Evolutionary conservation across 1,140 invertebrate species (phyloP), one percentile per base, ranked within the genome.

Genomic region (Drosophila trapezifrons): DNA sequence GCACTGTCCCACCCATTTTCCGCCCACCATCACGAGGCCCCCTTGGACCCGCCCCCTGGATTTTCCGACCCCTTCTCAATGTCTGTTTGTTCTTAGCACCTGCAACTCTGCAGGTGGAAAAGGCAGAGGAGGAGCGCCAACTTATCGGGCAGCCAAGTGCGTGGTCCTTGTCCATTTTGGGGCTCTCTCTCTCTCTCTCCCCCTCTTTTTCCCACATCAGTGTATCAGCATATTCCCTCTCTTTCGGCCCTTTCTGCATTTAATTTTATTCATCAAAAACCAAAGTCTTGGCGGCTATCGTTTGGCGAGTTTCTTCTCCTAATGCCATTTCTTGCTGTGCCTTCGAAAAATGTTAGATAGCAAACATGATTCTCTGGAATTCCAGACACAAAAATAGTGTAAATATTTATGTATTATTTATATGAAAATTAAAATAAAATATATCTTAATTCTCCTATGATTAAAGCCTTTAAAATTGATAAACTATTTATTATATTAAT

Each of bases 221-320:
- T 7, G 1, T 64, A 17, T 51, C 0, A 22, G 2, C 4, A 35
- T 20, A n/a, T 59, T 5, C 13, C 20, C 17, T 20, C 13, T 2
- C 6, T 20, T 32, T 12, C 25, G 32, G 25, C 1, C 17, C 4
- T 27, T 74, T 77, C 59, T 83, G 79, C 79, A 73, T 70, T 76
- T 80, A 70, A 80, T 84, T 84, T 77, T 63, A 77, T 80, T 81
- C 65, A 78, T 81, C 74, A 74, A 60, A 74, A 60, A 42, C 35
- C 54, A 25, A 20, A 20, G 32, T 27, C 38, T 43, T 18, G 1
- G 57, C 6, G 18, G 29, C 4, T 27, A 17, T 32, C 29, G 10
- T 32, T 32, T 32, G 29, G 29, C 10, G 29, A 32, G 7, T n/a
- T 49, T 17, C 22, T 49, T 5, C 7, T 49, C 4, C 22, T 32